Percentiles rank a stretch among this genome's conserved stretches.
Evolutionary conservation across 2,888 invertebrate species (phyloP).

Genomic region (Eupithecia centaureata): DNA sequence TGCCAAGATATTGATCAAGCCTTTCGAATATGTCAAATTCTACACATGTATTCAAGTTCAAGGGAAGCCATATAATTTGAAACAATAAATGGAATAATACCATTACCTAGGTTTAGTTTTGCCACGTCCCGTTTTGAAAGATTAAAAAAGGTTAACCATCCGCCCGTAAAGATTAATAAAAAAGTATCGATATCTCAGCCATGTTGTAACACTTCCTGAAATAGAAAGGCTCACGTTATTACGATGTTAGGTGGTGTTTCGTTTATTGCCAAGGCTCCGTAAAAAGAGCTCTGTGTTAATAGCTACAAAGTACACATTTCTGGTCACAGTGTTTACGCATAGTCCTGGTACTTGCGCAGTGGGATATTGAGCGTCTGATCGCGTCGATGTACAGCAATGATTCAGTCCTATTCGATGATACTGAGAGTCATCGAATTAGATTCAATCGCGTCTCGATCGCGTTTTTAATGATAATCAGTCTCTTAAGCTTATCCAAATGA

Average conservation of each 20-base stretch:
- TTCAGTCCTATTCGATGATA: conserved; percentile 23
- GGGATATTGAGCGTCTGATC: conserved; percentile 7
- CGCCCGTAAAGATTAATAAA: conserved; percentile 12
- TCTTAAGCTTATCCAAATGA: not conserved
- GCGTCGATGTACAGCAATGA: not conserved
- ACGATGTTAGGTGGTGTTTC: not conserved
- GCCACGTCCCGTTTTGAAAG: conserved; percentile 17
- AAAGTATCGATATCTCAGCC: conserved; percentile 15
- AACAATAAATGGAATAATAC: not conserved
- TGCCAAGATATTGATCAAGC: conserved; percentile 51
- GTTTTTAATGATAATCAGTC: not conserved
- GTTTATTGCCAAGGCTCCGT: not conserved
- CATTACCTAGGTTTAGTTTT: conserved; percentile 10
- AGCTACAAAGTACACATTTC: conserved; percentile 3
- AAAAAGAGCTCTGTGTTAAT: conserved; percentile 8
- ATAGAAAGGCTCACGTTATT: not conserved
- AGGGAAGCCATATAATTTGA: conserved; percentile 14
- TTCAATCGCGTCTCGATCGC: conserved; percentile 5
- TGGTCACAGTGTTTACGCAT: conserved; percentile 8
- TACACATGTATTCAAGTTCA: conserved; percentile 33
- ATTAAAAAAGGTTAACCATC: conserved; percentile 19
- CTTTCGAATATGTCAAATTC: conserved; percentile 48
- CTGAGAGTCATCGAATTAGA: conserved; percentile 27
- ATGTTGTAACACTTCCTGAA: conserved; percentile 14
- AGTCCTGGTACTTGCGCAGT: conserved; percentile 1